Percentiles rank a stretch among this genome's conserved stretches.
Evolutionary conservation across 2,888 invertebrate species (phyloP).

Genomic region (Drosophila merina): DNA sequence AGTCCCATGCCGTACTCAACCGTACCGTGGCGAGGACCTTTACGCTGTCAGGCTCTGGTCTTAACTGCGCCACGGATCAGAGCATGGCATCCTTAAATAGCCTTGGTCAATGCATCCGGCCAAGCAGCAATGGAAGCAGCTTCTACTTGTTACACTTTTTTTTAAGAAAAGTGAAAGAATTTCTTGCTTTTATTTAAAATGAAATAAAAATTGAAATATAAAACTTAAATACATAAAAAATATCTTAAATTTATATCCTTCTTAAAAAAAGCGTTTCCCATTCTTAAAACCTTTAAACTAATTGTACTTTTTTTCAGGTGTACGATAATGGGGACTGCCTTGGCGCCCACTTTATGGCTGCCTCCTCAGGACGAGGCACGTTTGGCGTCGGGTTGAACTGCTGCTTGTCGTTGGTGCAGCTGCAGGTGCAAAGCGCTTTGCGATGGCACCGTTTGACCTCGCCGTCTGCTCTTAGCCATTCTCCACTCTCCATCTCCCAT

Average conservation of each 20-base stretch:
- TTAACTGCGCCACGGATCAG: slow-evolving; percentile 75
- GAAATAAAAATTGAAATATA: no score
- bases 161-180: background rate
- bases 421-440: slow-evolving; percentile 48
- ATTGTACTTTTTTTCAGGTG: slow-evolving; percentile 1
- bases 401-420: slow-evolving; percentile 9
- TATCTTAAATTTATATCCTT: no score
- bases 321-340: slow-evolving; percentile 24
- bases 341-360: slow-evolving; percentile 52
- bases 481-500: background rate
- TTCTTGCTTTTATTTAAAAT: no score
- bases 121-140: slow-evolving; percentile 23
- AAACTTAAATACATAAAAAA: no score
- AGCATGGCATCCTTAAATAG: slow-evolving; percentile 77
- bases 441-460: slow-evolving; percentile 46
- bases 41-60: slow-evolving; percentile 59
- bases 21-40: slow-evolving; percentile 52
- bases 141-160: slow-evolving; percentile 12
- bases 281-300: background rate
- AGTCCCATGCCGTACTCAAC: background rate
- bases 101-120: slow-evolving; percentile 66
- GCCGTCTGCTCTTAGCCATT: slow-evolving; percentile 2
- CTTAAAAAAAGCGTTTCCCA: no score
- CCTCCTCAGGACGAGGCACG: slow-evolving; percentile 33
- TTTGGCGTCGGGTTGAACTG: slow-evolving; percentile 21